phyloP scores from a whole-genome alignment of 2,113 vertebrate genomes.

The Lagenorhynchus albirostris region DNA sequence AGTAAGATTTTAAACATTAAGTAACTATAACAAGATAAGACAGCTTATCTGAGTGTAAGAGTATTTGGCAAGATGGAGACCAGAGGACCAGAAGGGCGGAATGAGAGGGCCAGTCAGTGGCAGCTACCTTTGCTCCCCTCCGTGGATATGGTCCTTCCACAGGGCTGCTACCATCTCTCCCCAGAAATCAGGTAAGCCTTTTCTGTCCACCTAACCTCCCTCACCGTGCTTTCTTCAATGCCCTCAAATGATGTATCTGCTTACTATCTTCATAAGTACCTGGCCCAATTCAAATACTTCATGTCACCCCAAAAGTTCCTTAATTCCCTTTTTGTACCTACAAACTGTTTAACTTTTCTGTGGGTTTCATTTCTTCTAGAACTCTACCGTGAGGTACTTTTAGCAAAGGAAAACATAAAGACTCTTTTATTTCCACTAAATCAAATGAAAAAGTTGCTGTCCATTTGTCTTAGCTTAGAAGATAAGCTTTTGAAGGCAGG shows the following conservation, averaged over 20 bases:
- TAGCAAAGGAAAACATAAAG: neutral
- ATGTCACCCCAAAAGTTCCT: neutral
- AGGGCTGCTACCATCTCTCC: neutral
- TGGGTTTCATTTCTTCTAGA: neutral
- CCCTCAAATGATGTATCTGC: neutral
- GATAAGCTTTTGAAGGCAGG: neutral
- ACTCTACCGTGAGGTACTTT: neutral
- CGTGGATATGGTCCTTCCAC: fast-evolving
- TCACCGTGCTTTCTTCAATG: neutral
- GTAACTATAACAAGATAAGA: neutral
- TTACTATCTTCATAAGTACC: neutral
- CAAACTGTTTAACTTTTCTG: neutral
- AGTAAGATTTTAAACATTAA: neutral
- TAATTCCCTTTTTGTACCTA: neutral
- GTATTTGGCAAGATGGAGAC: neutral
- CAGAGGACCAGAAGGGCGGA: neutral
- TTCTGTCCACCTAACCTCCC: neutral
- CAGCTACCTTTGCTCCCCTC: neutral
- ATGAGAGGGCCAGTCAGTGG: too few relatives aligned
- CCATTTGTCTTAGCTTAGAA: neutral
- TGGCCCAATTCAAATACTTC: neutral
- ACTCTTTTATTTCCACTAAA: neutral
- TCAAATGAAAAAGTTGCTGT: neutral
- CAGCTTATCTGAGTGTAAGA: neutral
- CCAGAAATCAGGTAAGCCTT: neutral